phyloP scores from a whole-genome alignment of 2,113 vertebrate species.

The Equus quagga region DNA sequence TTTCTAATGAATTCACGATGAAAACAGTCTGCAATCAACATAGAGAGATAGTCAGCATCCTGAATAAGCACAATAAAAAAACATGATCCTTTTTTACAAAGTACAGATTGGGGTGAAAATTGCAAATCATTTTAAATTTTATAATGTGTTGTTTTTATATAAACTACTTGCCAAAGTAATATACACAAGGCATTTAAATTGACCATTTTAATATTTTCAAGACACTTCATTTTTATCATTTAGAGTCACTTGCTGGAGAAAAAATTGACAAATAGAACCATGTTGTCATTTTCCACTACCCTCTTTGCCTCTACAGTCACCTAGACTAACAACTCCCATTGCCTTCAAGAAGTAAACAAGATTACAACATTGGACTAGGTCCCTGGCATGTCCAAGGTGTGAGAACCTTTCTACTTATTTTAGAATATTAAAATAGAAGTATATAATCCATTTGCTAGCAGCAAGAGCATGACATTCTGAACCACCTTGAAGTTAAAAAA shows the following conservation, averaged over 20 bases:
- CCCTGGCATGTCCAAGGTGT: background rate
- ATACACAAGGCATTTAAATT: background rate
- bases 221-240: background rate
- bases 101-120: background rate
- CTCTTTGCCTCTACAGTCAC: background rate
- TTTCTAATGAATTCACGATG: background rate
- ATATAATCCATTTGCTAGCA: background rate
- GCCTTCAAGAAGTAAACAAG: background rate
- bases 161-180: background rate
- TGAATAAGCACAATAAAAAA: background rate
- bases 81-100: background rate
- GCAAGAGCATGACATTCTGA: background rate
- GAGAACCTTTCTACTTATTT: background rate
- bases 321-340: background rate
- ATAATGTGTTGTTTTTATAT: background rate
- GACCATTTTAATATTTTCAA: background rate
- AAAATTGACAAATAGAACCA: background rate
- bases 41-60: background rate
- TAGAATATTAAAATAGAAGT: constrained; percentile 19
- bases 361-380: background rate
- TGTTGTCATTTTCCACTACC: background rate
- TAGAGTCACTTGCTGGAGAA: background rate
- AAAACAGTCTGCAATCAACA: background rate
- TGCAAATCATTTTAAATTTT: background rate
- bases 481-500: background rate